These are phyloP conservation scores for Melanogrammus aeglefinus DNA, from an alignment of 2,797 vertebrate species.

Conservation along the genomic window DNA sequence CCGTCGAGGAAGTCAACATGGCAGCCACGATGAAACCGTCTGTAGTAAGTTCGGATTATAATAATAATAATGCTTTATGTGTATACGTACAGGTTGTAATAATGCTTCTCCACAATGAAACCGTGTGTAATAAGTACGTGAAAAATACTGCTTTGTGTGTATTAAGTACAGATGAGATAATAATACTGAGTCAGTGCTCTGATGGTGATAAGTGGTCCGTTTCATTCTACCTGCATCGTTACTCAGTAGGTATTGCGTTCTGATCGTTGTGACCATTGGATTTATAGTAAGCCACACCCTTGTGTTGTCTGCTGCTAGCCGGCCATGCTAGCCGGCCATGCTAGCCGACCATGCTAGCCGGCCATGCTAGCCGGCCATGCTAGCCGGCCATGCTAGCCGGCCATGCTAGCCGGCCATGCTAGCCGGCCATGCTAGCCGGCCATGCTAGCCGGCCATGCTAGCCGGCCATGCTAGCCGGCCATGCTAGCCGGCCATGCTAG, in stretches of 20 bases:
- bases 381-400: no score
- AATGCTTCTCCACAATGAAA: no score
- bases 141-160: constrained; percentile 42
- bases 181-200: background rate
- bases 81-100: constrained; percentile 51
- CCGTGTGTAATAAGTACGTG: background rate
- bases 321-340: no score
- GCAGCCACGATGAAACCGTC: constrained; percentile 83
- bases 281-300: constrained; percentile 27
- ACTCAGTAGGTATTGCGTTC: background rate
- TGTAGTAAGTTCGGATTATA: constrained; percentile 69
- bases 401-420: no score
- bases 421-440: no score
- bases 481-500: no score
- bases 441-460: no score
- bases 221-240: background rate
- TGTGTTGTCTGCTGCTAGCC: constrained; percentile 25
- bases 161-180: constrained; percentile 31
- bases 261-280: background rate
- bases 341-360: no score
- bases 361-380: no score
- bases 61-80: background rate
- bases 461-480: no score
- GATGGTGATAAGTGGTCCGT: background rate
- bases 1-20: constrained; percentile 70